Conservation (phyloP, 1,140 invertebrate genomes). For the Drosophila nannoptera region DNA sequence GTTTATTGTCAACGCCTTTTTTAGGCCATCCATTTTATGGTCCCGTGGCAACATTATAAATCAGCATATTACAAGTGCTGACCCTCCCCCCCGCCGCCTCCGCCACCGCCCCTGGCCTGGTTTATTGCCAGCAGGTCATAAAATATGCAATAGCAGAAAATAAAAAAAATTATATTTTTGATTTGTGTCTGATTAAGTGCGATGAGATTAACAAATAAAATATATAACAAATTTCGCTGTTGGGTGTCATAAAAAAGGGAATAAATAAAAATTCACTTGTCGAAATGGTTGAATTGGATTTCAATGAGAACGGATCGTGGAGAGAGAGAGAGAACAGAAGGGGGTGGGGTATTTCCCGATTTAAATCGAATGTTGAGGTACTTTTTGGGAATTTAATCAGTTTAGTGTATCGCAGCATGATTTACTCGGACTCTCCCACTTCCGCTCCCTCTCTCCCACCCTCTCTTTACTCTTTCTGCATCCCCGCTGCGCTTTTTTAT, state of each 20-base stretch:
- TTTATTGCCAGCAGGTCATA: conserved; percentile 47
- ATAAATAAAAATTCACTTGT: conserved; percentile 18
- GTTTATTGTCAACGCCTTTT: conserved; percentile 51
- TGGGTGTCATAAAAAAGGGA: conserved; percentile 34
- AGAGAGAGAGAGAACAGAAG: no score
- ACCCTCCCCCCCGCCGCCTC: background rate
- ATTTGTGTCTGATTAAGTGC: conserved; percentile 59
- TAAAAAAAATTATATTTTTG: conserved; percentile 7
- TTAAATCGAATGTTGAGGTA: no score
- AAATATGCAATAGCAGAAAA: conserved; percentile 46
- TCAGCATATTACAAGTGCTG: conserved; percentile 47
- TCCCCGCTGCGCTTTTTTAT: no score
- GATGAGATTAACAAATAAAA: conserved; percentile 47
- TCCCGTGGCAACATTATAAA: conserved; percentile 53
- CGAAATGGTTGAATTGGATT: background rate
- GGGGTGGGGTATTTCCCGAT: no score
- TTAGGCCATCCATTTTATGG: conserved; percentile 42
- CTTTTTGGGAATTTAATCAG: no score
- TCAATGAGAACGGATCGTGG: background rate
- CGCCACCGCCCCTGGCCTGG: background rate
- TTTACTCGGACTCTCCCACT: background rate
- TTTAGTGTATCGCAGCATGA: background rate
- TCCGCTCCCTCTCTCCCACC: background rate
- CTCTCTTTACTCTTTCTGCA: background rate
- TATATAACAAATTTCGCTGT: conserved; percentile 9